Base-by-base conservation (phyloP, 2,797 vertebrate species). In the Denticeps clupeoides region DNA sequence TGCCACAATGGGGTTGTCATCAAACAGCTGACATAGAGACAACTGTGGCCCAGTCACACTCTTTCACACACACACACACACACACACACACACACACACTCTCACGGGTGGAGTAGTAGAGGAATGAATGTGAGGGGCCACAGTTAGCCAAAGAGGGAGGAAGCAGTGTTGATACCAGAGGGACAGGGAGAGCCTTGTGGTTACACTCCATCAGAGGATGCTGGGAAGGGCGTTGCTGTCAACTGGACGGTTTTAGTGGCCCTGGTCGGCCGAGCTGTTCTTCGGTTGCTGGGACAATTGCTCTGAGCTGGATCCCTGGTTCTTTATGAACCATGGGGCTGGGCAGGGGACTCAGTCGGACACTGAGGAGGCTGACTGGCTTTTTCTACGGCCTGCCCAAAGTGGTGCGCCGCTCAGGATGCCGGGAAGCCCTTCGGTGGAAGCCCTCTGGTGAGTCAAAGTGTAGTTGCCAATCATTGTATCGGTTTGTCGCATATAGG, bases 361-460 rank as follows among this genome's bases (percentile, higher is more conserved):
- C 70, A 29, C 38, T 82, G 11, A 64, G 70, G 55, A 71, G 74
- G 41, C 32, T 84, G 16, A 78, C 72, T 0, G 63, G 64, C 33
- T 68, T 82, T 58, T 76, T 82, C 45, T 68, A 57, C 27, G 59
- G 71, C 4, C 68, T 82, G 44, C 70, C 78, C 0, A 79, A 78
- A 71, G 58, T 55, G 51, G 65, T 76, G 60, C 59, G 65, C 1
- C 62, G 65, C 37, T 76, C 71, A 0, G 65, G 80, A 3, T 60
- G 60, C 0, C 62, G 79, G 73, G 78, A 82, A 22, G 61, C 84
- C n/a, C 62, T 70, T 51, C 58, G 81, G 38, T 81, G 77, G 79
- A 75, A 55, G 35, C 65, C 35, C 53, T 65, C 74, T 0, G 82
- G 82, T 86, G 72, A 81, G 83, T 68, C 16, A 27, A 4, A 54